Evolutionary conservation across 2,113 vertebrate genomes (phyloP), one percentile per base, ranked within the genome.

Genomic region (Tupaia tana): DNA sequence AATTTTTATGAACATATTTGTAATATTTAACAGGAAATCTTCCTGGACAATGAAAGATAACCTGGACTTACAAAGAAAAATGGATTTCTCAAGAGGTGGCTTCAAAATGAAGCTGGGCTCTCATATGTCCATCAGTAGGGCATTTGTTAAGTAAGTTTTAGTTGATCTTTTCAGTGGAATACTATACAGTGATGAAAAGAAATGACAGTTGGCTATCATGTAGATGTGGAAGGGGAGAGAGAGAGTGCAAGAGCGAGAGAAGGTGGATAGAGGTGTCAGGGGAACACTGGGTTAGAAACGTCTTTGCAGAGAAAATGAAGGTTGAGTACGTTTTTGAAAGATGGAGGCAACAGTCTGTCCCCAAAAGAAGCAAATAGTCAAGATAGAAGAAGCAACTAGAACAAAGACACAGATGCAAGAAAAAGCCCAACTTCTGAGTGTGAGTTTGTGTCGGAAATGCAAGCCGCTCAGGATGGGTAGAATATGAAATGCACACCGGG

Each of bases 1-100:
- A 18, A 82, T 83, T 89, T 88, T 79, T 7, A 70, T 34, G 20
- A 79, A 12, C 54, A 25, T 85, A 89, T 16, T 86, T 11, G 79
- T 77, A 18, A 85, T 85, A 64, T 71, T 94, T 93, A 90, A 79
- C 52, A 22, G 88, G 43, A 90, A 87, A 85, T 88, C n/a, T 92
- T 15, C 52, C 67, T 19, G 2, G 29, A 82, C 9, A 75, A 1
- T 56, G 54, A 78, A 81, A 82, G 59, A 69, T 83, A 54, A 56
- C 3, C 20, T 75, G 43, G 27, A 13, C 27, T 87, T 79, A 0
- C n/a, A 54, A 34, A 52, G 58, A 87, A 95, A 95, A 93, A 58
- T n/a, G 66, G 74, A 9, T 12, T 66, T 94, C 43, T 89, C 16
- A 78, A 91, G 77, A 52, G 29, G 78, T 34, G 22, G 31, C 11